Conservation (phyloP, 2,797 vertebrate species). For the Atherinosoma microstoma region DNA sequence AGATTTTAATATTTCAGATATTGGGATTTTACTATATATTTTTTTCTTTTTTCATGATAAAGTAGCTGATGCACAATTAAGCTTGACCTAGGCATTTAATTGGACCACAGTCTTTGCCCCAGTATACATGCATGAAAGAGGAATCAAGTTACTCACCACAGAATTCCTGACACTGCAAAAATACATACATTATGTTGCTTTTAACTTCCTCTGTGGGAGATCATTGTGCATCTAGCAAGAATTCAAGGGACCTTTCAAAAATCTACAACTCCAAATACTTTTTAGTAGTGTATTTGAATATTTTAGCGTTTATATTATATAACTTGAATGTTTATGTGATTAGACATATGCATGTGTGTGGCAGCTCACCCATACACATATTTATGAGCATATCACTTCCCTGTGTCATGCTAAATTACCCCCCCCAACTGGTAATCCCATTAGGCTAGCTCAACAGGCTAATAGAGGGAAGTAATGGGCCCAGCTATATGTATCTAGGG, state of each 20-base stretch:
- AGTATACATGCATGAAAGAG: no score
- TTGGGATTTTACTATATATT: no score
- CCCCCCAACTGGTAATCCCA: constrained; percentile 97
- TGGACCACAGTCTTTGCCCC: no score
- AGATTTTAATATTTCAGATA: no score
- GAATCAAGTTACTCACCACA: no score
- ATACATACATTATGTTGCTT: no score
- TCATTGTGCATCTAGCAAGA: no score
- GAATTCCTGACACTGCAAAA: no score
- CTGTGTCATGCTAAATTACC: constrained; percentile 99
- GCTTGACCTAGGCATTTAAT: no score
- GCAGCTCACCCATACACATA: constrained; percentile 58
- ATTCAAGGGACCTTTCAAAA: not conserved
- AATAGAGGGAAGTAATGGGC: constrained; percentile 99
- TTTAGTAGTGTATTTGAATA: not conserved
- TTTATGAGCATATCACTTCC: constrained; percentile 94
- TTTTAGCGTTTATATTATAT: not conserved
- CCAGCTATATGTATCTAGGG: constrained; percentile 92
- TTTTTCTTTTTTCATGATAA: no score
- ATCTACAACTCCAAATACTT: not conserved
- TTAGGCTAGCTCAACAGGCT: constrained; percentile 99
- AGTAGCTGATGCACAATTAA: no score
- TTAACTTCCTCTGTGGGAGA: no score
- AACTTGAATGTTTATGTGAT: constrained; percentile 2
- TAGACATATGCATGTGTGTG: constrained; percentile 39